Evolutionary conservation across 2,888 invertebrate species (phyloP), one percentile per base, ranked within the genome.

Genomic region (Nomada fabriciana): DNA sequence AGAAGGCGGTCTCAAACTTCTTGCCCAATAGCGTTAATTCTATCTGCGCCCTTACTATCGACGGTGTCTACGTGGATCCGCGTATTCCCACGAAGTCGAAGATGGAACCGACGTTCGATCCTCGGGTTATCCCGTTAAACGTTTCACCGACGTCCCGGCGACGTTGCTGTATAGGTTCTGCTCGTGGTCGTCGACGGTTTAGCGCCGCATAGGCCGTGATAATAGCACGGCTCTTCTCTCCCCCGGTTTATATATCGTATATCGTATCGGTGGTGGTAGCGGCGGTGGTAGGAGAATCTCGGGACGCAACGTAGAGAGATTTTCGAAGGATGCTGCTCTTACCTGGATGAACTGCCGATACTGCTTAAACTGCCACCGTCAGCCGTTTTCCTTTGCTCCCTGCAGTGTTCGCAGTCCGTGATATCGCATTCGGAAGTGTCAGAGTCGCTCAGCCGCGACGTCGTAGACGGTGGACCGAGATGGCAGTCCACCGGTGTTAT

Each of bases 311-410:
- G 65, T 69, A 76, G 50, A 59, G 61, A 75, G 68, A 85, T 87
- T 72, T 61, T 80, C 70, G 82, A 85, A 63, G 76, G 82, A 81
- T 78, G 63, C 42, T 67, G 63, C 42, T 67, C 89, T 93, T 90
- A 95, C 95, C 98, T 98, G 88, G 97, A 97, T 90, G 98, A 98
- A 94, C 98, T 98, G 84, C 98, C 98, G 89, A 98, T 96, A 93
- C 98, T 98, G 94, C 98, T 98, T 90, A 98, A 97, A 93, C 98
- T 98, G 90, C 97, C 97, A 80, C 97, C 97, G 94, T 97, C 96
- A 88, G 97, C 96, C 90, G 97, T 96, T 91, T 96, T 94, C 89
- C 95, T 94, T 90, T 95, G 95, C 86, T 93, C 94, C 85, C 94
- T 92, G 70, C 93, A 92, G 83, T 90, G 92, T 85, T 93, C 94